phyloP scores from a whole-genome alignment of 2,797 vertebrate species.

The Petrocephalus schoutedeni region DNA sequence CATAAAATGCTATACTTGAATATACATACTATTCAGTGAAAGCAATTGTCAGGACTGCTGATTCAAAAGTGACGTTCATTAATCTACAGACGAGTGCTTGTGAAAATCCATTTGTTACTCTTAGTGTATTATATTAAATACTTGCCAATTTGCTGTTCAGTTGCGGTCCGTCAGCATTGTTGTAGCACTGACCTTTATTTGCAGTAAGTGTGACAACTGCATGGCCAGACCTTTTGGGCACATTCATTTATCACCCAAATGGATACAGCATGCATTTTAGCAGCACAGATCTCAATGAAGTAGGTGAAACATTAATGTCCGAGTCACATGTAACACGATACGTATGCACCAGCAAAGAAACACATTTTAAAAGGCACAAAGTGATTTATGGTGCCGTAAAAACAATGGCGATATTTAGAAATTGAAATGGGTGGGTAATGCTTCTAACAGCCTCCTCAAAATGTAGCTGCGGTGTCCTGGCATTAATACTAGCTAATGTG shows the following conservation, averaged over 20 bases:
- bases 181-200: neutral
- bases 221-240: neutral
- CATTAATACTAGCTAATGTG: neutral
- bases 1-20: neutral
- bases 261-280: neutral
- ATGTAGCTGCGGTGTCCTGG: neutral
- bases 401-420: no score
- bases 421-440: neutral
- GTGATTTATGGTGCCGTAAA: neutral
- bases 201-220: neutral
- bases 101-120: neutral
- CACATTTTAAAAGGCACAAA: neutral
- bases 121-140: neutral
- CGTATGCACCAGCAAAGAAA: neutral
- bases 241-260: neutral
- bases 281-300: neutral
- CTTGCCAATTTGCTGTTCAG: neutral
- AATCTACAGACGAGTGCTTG: neutral
- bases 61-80: neutral
- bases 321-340: neutral
- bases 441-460: neutral
- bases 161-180: neutral
- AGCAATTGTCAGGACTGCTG: neutral
- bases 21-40: neutral
- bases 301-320: neutral